A percentile compares a stretch with the other conserved stretches of the same genome.
Evolutionary conservation across 2,888 invertebrate genomes (phyloP).

Genomic region (Synergus umbraculus): DNA sequence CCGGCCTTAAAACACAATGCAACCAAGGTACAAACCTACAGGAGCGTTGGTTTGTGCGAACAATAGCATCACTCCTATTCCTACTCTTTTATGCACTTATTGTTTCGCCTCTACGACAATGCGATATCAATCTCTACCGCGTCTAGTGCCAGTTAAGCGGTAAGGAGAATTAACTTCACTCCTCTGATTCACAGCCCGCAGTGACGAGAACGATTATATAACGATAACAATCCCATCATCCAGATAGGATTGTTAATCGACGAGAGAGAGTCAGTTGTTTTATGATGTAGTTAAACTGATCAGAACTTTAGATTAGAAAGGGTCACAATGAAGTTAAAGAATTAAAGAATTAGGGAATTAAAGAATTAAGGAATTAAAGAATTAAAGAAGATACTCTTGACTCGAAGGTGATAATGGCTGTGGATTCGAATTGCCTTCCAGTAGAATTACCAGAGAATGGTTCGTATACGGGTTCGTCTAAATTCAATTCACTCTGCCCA

Average conservation of each 20-base stretch:
- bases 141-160: slow-evolving; percentile 33
- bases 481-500: slow-evolving; percentile 31
- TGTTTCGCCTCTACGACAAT: slow-evolving; percentile 31
- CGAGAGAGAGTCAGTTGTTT: background rate
- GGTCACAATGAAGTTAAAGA: background rate
- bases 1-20: slow-evolving; percentile 63
- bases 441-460: slow-evolving; percentile 1
- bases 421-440: background rate
- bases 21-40: slow-evolving; percentile 55
- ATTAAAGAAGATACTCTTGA: background rate
- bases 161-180: slow-evolving; percentile 31
- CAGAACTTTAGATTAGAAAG: background rate
- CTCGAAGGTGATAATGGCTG: background rate
- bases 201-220: slow-evolving; percentile 1
- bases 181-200: background rate
- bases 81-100: slow-evolving; percentile 54
- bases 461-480: slow-evolving; percentile 10
- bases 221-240: slow-evolving; percentile 26
- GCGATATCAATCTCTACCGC: slow-evolving; percentile 29
- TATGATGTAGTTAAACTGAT: background rate
- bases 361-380: slow-evolving; percentile 9
- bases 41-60: slow-evolving; percentile 53
- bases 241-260: background rate
- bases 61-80: slow-evolving; percentile 54
- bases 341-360: too few species aligned